A percentile compares a stretch with the other conserved stretches of the same genome.
These are phyloP conservation scores for Molossus alvarezi DNA, from an alignment of 2,797 vertebrate species.

Conservation along the genomic window DNA sequence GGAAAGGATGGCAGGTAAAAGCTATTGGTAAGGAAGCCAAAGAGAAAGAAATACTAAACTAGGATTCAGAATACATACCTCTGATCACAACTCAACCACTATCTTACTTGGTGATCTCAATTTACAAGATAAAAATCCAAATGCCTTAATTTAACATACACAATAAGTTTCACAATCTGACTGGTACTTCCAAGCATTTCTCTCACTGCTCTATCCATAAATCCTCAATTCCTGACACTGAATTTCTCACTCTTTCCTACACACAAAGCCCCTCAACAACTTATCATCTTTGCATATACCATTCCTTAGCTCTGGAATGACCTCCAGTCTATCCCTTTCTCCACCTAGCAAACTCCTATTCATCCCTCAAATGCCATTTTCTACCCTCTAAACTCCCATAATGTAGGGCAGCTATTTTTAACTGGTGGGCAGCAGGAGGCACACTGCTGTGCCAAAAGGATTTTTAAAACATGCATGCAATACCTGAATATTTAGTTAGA, in stretches of 20 bases:
- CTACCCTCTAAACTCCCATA: background rate
- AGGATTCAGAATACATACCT: constrained; percentile 52
- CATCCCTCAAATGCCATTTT: background rate
- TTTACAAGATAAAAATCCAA: constrained; percentile 61
- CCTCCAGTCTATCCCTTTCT: background rate
- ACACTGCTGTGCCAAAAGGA: background rate
- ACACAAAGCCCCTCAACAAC: background rate
- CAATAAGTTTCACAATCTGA: background rate
- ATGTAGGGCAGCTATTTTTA: background rate
- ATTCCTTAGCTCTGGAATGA: constrained; percentile 6
- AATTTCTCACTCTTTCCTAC: constrained; percentile 26
- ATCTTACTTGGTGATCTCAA: constrained; percentile 4
- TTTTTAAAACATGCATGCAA: background rate
- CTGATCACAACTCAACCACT: constrained; percentile 48
- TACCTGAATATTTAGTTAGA: background rate
- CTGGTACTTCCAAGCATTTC: constrained; percentile 11
- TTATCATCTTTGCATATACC: constrained; percentile 7
- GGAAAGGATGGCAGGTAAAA: constrained; percentile 15
- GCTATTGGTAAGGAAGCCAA: constrained; percentile 8
- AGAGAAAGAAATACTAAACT: constrained; percentile 18
- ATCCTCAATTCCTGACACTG: background rate
- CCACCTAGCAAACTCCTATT: constrained; percentile 51
- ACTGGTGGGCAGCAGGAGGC: background rate
- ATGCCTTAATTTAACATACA: constrained; percentile 42
- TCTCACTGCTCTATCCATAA: constrained; percentile 8